Percentiles rank a stretch among this genome's conserved stretches.
phyloP scores from a whole-genome alignment of 1,140 invertebrate species.

The Geopemphigus sp. region DNA sequence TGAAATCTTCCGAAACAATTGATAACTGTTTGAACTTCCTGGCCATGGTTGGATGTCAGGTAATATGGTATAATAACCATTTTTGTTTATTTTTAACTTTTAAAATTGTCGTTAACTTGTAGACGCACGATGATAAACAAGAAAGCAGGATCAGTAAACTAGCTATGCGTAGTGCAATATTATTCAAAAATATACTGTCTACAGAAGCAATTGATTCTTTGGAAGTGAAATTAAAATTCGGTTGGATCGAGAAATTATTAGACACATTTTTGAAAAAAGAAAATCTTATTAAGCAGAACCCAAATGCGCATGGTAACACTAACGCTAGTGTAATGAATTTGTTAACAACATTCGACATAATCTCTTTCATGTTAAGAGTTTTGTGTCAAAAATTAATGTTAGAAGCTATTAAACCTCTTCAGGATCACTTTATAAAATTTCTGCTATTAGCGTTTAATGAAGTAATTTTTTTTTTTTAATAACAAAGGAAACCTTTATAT shows the following conservation, averaged over 20 bases:
- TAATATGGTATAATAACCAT: background rate
- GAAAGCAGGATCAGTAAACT: conserved; percentile 34
- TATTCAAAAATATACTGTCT: conserved; percentile 28
- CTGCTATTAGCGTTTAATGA: conserved; percentile 33
- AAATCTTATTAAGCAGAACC: conserved; percentile 26
- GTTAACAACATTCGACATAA: conserved; percentile 17
- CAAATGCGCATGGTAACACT: background rate
- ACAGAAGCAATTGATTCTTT: conserved; percentile 1
- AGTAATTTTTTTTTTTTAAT: conserved; percentile 15
- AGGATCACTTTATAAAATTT: conserved; percentile 32
- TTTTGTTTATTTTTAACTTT: background rate
- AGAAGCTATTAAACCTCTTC: conserved; percentile 35
- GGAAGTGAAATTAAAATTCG: conserved; percentile 31
- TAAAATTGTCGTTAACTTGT: background rate
- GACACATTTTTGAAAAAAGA: conserved; percentile 34
- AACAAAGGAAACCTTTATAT: background rate
- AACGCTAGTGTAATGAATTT: conserved; percentile 38
- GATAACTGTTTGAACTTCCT: conserved; percentile 44
- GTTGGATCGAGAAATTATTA: conserved; percentile 37
- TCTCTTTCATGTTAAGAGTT: conserved; percentile 24
- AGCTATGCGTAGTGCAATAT: background rate
- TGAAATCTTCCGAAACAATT: conserved; percentile 32
- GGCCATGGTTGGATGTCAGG: conserved; percentile 43
- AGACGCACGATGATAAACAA: conserved; percentile 41
- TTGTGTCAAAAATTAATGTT: conserved; percentile 18